Base-by-base conservation (phyloP, 2,797 vertebrate species). In the Fistularia commersonii region DNA sequence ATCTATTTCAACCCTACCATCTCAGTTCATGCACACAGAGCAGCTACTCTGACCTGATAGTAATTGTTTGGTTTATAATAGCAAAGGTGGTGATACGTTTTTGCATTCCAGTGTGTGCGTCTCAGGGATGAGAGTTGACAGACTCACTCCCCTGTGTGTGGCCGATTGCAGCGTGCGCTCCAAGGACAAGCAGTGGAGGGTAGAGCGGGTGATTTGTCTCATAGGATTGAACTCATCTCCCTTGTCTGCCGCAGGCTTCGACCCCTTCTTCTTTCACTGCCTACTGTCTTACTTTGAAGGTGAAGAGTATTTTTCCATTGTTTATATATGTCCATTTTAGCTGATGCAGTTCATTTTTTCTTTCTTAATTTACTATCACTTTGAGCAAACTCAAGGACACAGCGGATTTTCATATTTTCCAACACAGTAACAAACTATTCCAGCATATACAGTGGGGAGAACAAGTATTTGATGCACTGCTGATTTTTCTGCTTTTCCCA, bases 141-240 rank as follows among this genome's bases (percentile, higher is more conserved):
- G 72, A 71, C 67, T 71, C 50, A 2, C 46, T 79, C 74, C 53
- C 36, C 54, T 41, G 61, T 61, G 61, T 69, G 73, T 60, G 66
- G 59, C 64, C 53, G 39, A 68, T 67, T 73, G 66, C 54, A 32
- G 69, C 11, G 53, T 47, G 57, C 72, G 61, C 72, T 74, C 80
- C 88, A 88, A 87, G 87, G 88, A 82, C 85, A 76, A 60, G 74
- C 84, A 72, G 74, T 66, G 69, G 70, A 82, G 81, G 79, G 79
- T 81, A 61, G 70, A 81, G 65, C 57, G 61, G 78, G 81, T 87
- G 77, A 87, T 87, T 82, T 83, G 82, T 89, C 81, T 85, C 74
- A 68, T 51, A 82, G 74, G 81, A 72, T 81, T 76, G 71, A 84
- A 71, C 73, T 79, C 69, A 73, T 69, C 76, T 71, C 43, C 55